Percentiles rank a stretch among this genome's conserved stretches.
phyloP scores from a whole-genome alignment of 2,797 vertebrate species.

The Calcarius lapponicus region DNA sequence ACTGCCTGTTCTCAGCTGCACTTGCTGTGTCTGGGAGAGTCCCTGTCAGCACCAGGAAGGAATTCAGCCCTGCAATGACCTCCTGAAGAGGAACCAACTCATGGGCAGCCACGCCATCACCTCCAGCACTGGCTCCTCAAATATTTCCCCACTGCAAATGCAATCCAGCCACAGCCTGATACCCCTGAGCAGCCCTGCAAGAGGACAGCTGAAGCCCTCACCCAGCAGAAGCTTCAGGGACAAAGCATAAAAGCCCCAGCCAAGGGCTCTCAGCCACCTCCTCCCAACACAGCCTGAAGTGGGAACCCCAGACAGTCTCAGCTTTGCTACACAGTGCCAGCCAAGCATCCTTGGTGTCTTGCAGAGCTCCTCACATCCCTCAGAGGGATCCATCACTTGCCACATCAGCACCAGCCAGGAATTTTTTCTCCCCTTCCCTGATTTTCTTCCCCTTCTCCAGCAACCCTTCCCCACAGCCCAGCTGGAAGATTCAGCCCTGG shows the following conservation, averaged over 20 bases:
- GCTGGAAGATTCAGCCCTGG: not conserved
- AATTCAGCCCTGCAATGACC: not conserved
- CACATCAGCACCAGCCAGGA: not conserved
- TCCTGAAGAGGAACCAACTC: not conserved
- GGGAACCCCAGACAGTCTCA: not conserved
- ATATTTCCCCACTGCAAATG: not conserved
- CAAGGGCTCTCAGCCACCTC: not conserved
- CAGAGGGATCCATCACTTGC: not conserved
- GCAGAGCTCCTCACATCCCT: not conserved
- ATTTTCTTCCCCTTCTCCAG: not conserved
- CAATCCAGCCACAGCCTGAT: not conserved
- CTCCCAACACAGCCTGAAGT: not conserved
- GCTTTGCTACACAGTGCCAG: not conserved
- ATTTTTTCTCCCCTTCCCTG: fast-evolving
- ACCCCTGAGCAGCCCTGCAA: not conserved
- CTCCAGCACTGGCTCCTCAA: not conserved
- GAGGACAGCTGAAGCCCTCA: not conserved
- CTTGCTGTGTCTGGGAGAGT: not conserved
- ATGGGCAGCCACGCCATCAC: not conserved
- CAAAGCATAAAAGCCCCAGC: not conserved
- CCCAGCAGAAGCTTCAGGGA: too few relatives aligned
- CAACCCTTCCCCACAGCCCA: not conserved
- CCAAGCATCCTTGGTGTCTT: not conserved
- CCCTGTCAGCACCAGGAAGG: not conserved
- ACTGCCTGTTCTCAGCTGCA: not conserved